A percentile compares a stretch with the other conserved stretches of the same genome.
Evolutionary conservation across 1,140 invertebrate genomes (phyloP).

Genomic region (Drosophila ogumai): DNA sequence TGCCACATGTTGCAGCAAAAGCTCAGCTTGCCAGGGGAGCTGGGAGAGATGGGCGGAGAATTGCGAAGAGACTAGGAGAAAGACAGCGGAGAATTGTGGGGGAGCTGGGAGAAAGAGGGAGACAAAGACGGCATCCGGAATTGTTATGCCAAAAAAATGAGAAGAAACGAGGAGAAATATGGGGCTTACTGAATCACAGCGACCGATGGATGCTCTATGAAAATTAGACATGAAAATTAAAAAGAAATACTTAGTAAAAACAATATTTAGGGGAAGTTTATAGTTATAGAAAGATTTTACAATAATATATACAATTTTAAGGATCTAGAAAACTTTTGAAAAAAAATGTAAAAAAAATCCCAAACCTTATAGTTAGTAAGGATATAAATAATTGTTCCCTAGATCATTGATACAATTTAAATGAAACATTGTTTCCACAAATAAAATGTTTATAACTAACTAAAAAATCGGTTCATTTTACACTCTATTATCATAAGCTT

Average conservation of each 20-base stretch:
- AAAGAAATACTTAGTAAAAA: not conserved
- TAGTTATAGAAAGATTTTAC: not conserved
- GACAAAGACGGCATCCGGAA: conserved; percentile 75
- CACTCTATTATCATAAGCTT: not conserved
- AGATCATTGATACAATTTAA: not conserved
- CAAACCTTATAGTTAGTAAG: not conserved
- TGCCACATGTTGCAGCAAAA: conserved; percentile 33
- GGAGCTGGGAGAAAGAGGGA: conserved; percentile 18
- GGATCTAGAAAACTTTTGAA: not conserved
- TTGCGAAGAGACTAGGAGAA: not conserved
- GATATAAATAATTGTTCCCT: not conserved
- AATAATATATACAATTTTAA: not conserved
- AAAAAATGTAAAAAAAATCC: not conserved
- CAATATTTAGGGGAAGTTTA: not conserved
- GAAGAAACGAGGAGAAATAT: conserved; percentile 31
- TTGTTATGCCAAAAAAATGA: conserved; percentile 64
- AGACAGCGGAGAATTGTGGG: conserved; percentile 13
- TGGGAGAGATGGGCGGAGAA: conserved; percentile 9
- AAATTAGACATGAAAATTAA: not conserved
- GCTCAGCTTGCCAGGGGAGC: conserved; percentile 1
- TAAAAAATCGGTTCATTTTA: not conserved
- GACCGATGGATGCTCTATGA: conserved; percentile 10
- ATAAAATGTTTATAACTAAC: not conserved
- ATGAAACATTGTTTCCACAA: not conserved
- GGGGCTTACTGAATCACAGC: not conserved